Percentiles rank a stretch among this genome's conserved stretches.
These are phyloP conservation scores for Trachelipus rathkii DNA, from an alignment of 1,140 invertebrate species.

Conservation along the genomic window DNA sequence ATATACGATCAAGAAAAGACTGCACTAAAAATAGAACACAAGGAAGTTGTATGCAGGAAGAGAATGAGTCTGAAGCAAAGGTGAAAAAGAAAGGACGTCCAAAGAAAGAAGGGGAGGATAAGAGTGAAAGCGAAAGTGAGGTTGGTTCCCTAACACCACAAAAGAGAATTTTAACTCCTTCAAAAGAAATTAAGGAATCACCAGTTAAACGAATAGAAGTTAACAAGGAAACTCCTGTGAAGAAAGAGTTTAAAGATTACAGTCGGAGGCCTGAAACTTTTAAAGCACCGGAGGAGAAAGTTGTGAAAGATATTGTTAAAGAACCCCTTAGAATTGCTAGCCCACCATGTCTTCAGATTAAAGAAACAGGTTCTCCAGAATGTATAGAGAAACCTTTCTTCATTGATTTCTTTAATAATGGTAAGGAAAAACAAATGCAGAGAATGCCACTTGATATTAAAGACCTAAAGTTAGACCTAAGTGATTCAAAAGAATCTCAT, in stretches of 20 bases:
- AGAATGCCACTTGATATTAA: neutral
- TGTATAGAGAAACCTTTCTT: neutral
- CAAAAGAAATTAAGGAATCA: conserved; percentile 32
- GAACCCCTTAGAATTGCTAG: neutral
- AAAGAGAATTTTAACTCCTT: conserved; percentile 17
- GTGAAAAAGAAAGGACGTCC: conserved; percentile 34
- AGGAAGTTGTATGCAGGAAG: conserved; percentile 34
- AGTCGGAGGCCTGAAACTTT: neutral
- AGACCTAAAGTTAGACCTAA: neutral
- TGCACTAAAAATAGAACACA: conserved; percentile 35
- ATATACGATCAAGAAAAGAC: conserved; percentile 39
- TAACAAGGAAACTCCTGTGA: conserved; percentile 3
- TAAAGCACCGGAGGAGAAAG: conserved; percentile 7
- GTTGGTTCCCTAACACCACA: conserved; percentile 23
- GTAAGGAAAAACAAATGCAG: neutral
- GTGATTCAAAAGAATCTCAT: neutral
- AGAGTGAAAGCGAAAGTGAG: conserved; percentile 36
- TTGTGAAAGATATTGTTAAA: too few relatives aligned
- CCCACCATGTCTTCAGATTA: neutral
- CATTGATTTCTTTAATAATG: neutral
- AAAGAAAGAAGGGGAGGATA: conserved; percentile 42
- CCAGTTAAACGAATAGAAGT: conserved; percentile 23
- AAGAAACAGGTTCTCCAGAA: neutral
- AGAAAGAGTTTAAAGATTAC: neutral
- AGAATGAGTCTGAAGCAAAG: conserved; percentile 44